A percentile compares a stretch with the other conserved stretches of the same genome.
These are phyloP conservation scores for Zaprionus lachaisei DNA, from an alignment of 1,140 invertebrate genomes.

Conservation along the genomic window DNA sequence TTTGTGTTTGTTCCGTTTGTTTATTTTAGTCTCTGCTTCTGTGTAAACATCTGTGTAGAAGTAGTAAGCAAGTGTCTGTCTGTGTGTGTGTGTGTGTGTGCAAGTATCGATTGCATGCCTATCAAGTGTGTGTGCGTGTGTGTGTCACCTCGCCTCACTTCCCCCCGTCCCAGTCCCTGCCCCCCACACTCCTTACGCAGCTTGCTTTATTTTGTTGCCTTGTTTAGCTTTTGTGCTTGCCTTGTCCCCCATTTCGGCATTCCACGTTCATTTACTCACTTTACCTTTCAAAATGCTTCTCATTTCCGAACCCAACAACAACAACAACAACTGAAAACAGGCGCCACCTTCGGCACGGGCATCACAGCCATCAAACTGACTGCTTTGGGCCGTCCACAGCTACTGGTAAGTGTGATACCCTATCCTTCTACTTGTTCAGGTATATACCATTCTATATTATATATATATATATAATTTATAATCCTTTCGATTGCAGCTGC, in stretches of 20 bases:
- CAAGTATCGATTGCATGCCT: constrained; percentile 35
- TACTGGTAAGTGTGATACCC: constrained; percentile 90
- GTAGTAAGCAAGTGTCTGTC: constrained; percentile 6
- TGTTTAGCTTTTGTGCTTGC: constrained; percentile 5
- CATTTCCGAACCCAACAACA: constrained; percentile 56
- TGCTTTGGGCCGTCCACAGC: constrained; percentile 97
- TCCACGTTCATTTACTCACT: constrained; percentile 49
- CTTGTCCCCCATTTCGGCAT: constrained; percentile 2
- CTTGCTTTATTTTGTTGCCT: constrained; percentile 6
- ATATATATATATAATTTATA: background rate
- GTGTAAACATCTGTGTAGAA: background rate
- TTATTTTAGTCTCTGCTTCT: background rate
- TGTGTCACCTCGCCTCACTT: constrained; percentile 5
- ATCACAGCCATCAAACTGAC: constrained; percentile 99
- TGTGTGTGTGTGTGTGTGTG: background rate
- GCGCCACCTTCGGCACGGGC: constrained; percentile 96
- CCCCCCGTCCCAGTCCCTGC: background rate
- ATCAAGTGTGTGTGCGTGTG: constrained; percentile 5
- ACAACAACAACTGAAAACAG: constrained; percentile 85
- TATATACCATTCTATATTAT: background rate
- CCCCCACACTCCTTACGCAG: background rate
- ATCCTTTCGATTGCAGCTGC: constrained; percentile 88
- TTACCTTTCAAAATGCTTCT: constrained; percentile 68
- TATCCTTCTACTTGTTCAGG: background rate
- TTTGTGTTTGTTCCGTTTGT: constrained; percentile 16